Conservation (phyloP, 2,797 vertebrate genomes). For the Siniperca obscura region DNA sequence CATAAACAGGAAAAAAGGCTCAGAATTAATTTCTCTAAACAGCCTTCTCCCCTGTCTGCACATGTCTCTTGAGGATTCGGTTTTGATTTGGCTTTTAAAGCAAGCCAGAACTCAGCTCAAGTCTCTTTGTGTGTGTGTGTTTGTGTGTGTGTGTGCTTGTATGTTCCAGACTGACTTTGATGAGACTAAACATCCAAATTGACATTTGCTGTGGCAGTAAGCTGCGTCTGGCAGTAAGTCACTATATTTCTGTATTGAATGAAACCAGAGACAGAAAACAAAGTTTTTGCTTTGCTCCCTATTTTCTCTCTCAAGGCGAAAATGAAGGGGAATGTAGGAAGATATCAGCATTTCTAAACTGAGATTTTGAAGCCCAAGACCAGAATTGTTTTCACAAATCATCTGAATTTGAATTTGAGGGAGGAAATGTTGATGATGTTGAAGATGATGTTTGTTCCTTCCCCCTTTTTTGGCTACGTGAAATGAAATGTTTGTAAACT, state of each 20-base stretch:
- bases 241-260: conserved; percentile 53
- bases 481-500: not conserved
- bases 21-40: conserved; percentile 76
- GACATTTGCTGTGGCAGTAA: conserved; percentile 61
- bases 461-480: not conserved
- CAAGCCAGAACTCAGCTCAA: conserved; percentile 62
- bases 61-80: conserved; percentile 62
- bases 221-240: conserved; percentile 56
- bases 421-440: not conserved
- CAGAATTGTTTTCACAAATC: conserved; percentile 44
- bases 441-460: conserved; percentile 11
- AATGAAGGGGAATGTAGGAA: conserved; percentile 38
- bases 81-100: conserved; percentile 77
- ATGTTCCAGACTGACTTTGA: conserved; percentile 52
- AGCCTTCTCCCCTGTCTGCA: conserved; percentile 70
- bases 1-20: conserved; percentile 72
- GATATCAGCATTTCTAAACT: conserved; percentile 36
- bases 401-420: conserved; percentile 21
- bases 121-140: conserved; percentile 7
- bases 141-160: not conserved
- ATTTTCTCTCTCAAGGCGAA: conserved; percentile 44
- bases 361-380: conserved; percentile 1
- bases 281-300: conserved; percentile 27
- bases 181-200: conserved; percentile 62
- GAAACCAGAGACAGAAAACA: conserved; percentile 56